These are phyloP conservation scores for Xylota sylvarum DNA, from an alignment of 2,888 invertebrate genomes.

Conservation along the genomic window DNA sequence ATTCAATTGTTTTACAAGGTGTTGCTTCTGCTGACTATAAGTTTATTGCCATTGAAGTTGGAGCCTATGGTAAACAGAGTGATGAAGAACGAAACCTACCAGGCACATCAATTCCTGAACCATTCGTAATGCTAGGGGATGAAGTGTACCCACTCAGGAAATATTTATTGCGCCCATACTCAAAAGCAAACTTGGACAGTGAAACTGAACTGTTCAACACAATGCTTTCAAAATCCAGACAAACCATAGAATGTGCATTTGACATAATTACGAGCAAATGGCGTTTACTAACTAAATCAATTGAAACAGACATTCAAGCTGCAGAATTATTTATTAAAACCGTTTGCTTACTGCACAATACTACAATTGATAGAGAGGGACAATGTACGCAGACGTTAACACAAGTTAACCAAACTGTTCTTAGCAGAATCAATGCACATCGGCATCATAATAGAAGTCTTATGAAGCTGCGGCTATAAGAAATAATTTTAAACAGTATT, in stretches of 20 bases:
- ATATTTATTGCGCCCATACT: slow-evolving; percentile 36
- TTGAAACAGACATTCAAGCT: slow-evolving; percentile 38
- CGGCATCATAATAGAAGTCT: slow-evolving; percentile 23
- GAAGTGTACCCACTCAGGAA: slow-evolving; percentile 38
- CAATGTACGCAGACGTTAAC: slow-evolving; percentile 12
- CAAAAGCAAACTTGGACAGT: not conserved
- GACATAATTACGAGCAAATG: slow-evolving; percentile 31
- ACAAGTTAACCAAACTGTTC: slow-evolving; percentile 9
- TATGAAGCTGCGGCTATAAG: slow-evolving; percentile 18
- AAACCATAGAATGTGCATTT: slow-evolving; percentile 17
- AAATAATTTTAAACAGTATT: slow-evolving; percentile 27
- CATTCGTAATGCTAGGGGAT: slow-evolving; percentile 40
- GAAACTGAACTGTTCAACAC: not conserved
- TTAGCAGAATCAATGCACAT: slow-evolving; percentile 24
- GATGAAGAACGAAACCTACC: slow-evolving; percentile 17
- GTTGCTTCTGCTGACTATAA: slow-evolving; percentile 24
- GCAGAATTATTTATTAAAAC: slow-evolving; percentile 27
- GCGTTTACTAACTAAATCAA: too few relatives aligned
- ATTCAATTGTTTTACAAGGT: slow-evolving; percentile 32
- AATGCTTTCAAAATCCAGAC: not conserved
- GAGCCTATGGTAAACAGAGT: slow-evolving; percentile 21
- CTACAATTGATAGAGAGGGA: slow-evolving; percentile 18
- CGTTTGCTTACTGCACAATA: slow-evolving; percentile 37
- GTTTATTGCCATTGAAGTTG: slow-evolving; percentile 39
- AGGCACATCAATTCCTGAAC: slow-evolving; percentile 23